phyloP scores from a whole-genome alignment of 2,888 invertebrate genomes.

The Gari tellinella region DNA sequence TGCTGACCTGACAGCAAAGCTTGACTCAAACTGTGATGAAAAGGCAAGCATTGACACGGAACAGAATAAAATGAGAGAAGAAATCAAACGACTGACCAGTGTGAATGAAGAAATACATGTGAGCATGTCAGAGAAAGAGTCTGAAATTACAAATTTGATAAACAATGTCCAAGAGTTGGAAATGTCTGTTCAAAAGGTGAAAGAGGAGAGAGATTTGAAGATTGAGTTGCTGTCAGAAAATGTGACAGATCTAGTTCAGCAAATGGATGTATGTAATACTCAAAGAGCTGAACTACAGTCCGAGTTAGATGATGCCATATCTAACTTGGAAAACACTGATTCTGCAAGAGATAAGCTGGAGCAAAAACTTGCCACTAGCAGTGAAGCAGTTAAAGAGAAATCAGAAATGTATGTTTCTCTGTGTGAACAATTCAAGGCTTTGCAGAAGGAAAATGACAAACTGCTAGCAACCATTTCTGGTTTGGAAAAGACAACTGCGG shows the following conservation, averaged over 20 bases:
- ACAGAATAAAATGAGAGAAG: constrained; percentile 30
- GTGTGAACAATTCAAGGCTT: constrained; percentile 11
- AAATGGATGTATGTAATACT: constrained; percentile 38
- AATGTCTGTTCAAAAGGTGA: constrained; percentile 39
- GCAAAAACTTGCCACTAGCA: constrained; percentile 19
- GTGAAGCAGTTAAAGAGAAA: constrained; percentile 19
- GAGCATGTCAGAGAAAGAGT: constrained; percentile 43
- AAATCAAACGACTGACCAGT: too few species aligned
- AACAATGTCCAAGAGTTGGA: constrained; percentile 58
- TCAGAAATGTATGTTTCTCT: constrained; percentile 13
- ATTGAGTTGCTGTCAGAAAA: constrained; percentile 51
- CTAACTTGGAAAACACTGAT: constrained; percentile 56
- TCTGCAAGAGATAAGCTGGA: constrained; percentile 51
- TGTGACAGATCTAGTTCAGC: constrained; percentile 54
- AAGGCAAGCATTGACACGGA: constrained; percentile 34
- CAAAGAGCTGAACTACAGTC: constrained; percentile 48
- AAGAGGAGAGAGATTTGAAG: constrained; percentile 51
- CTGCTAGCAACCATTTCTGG: constrained; percentile 17
- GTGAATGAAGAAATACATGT: constrained; percentile 5
- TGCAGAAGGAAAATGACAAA: constrained; percentile 37
- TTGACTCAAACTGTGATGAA: constrained; percentile 40
- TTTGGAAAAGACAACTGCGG: constrained; percentile 32
- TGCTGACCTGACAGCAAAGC: constrained; percentile 21
- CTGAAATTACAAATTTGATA: constrained; percentile 44
- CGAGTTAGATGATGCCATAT: constrained; percentile 42